Evolutionary conservation across 2,888 invertebrate genomes (phyloP).

Genomic region (Listrodromus nycthemerus): DNA sequence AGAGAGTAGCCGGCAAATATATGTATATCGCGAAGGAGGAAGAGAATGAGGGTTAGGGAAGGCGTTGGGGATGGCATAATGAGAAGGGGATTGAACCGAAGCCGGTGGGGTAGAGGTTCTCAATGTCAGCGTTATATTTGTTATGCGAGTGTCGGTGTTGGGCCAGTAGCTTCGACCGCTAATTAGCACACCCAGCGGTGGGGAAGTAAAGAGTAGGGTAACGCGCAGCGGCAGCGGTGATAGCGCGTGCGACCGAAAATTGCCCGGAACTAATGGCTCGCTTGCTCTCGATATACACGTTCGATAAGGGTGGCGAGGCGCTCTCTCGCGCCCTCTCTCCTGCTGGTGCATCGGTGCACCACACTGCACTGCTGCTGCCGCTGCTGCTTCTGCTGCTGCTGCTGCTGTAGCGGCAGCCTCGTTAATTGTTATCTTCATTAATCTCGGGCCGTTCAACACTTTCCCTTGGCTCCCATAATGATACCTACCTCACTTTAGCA

Average conservation of each 20-base stretch:
- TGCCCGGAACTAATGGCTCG: conserved; percentile 58
- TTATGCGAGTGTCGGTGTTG: conserved; percentile 14
- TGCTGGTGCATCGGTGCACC: conserved; percentile 23
- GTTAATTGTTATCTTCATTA: conserved; percentile 61
- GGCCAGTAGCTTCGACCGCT: conserved; percentile 44
- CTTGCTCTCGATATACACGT: conserved; percentile 53
- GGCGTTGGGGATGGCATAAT: not conserved
- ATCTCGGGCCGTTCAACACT: conserved; percentile 51
- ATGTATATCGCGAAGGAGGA: not conserved
- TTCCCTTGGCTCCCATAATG: conserved; percentile 47
- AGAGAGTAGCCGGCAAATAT: conserved; percentile 19
- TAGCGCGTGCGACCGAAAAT: conserved; percentile 54
- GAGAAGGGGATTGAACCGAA: not conserved
- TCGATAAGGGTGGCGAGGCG: conserved; percentile 42
- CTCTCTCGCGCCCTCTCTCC: conserved; percentile 20
- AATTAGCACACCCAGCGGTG: conserved; percentile 51
- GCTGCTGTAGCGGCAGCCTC: conserved; percentile 40
- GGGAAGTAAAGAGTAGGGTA: conserved; percentile 11
- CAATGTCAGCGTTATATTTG: conserved; percentile 52
- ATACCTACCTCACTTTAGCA: conserved; percentile 31
- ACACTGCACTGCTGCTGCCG: conserved; percentile 27
- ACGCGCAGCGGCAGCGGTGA: conserved; percentile 35
- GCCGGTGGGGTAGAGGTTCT: conserved; percentile 16
- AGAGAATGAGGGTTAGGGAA: not conserved
- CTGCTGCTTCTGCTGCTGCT: not conserved